Base-by-base conservation (phyloP, 2,888 invertebrate species). In the Peribatodes rhomboidaria region DNA sequence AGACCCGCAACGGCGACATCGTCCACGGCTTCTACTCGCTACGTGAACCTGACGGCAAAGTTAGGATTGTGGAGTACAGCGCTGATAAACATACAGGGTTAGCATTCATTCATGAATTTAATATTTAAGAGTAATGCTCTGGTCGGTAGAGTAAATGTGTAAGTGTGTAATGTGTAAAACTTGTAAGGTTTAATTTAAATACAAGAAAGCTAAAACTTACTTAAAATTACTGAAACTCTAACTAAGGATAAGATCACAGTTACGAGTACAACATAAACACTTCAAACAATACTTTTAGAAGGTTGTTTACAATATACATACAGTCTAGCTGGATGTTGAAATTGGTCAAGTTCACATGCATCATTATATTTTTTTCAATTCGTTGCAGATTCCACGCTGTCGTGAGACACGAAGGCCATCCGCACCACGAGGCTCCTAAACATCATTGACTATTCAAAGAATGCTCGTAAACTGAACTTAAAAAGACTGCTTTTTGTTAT, bases 41-140 rank as follows among this genome's bases (percentile, higher is more conserved):
- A 31, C 90, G 92, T 67, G 90, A 94, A 70, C 89, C 94, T 13
- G 93, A 91, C 60, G 94, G 94, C 37, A 92, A 92, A 70, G 77
- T 88, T 70, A 88, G 94, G 70, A 88, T 90, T 20, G 94, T 94
- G 2, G 90, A 93, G 71, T 94, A 94, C 72, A 87, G 85, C 61
- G 93, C 90, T 35, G 93, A 93, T 68, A 84, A 92, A 52, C 87
- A 92, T 68, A 82, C 82, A 35, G 94, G 94, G 83, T 92, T 79
- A 82, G 46, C 13, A 16, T 1, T 1, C 9, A 16, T 20, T 20
- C 16, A 0, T 20, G 6, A 27, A 27, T 6, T 27, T 27, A 27
- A 27, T n/a, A n/a, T n/a, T n/a, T n/a, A n/a, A n/a, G n/a, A n/a
- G n/a, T n/a, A n/a, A n/a, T n/a, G n/a, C n/a, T n/a, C n/a, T n/a